Conservation (phyloP, 2,113 vertebrate genomes). For the Crotalus tigris region DNA sequence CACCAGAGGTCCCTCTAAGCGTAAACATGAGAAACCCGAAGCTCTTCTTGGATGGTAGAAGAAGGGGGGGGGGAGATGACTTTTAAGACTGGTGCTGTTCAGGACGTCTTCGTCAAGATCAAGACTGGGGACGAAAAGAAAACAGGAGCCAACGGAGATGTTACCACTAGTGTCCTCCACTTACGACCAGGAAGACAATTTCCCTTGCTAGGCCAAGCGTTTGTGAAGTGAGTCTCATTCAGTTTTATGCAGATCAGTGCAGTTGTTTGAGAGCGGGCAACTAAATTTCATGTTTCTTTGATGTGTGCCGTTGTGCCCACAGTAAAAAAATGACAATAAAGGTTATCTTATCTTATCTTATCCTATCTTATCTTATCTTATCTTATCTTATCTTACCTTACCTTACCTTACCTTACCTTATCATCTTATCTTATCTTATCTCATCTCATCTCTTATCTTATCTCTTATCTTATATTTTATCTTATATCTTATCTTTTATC, state of each 20-base stretch:
- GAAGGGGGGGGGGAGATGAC: rapidly evolving
- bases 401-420: too few species aligned
- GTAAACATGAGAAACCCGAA: background rate
- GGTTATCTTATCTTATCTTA: too few species aligned
- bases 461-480: too few species aligned
- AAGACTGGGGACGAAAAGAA: background rate
- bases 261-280: background rate
- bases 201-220: background rate
- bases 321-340: too few species aligned
- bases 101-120: background rate
- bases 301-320: too few species aligned
- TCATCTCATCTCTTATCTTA: too few species aligned
- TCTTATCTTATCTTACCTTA: too few species aligned
- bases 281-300: too few species aligned
- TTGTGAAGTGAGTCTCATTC: background rate
- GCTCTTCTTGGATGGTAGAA: background rate
- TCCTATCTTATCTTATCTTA: too few species aligned
- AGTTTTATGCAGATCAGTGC: background rate
- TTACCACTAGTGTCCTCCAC: background rate
- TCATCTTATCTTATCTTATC: too few species aligned
- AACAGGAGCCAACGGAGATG: background rate
- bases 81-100: background rate
- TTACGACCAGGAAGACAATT: background rate
- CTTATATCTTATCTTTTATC: too few species aligned
- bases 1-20: background rate